Evolutionary conservation across 1,140 invertebrate genomes (phyloP).

Genomic region (Brachionus sp.): DNA sequence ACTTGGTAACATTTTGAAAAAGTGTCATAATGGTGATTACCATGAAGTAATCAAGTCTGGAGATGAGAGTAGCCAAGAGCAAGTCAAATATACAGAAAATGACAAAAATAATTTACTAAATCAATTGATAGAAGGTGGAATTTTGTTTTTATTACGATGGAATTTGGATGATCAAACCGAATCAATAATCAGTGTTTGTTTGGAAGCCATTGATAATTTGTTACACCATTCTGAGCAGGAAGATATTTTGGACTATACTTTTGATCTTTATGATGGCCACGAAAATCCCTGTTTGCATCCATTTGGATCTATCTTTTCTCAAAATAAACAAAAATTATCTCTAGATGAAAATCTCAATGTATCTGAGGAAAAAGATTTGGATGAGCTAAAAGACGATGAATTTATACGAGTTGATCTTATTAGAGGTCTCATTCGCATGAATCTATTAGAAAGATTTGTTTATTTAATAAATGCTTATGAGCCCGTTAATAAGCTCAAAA

Average conservation of each 20-base stretch:
- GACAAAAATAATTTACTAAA: conserved; percentile 56
- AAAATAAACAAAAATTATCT: neutral
- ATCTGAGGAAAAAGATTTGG: conserved; percentile 10
- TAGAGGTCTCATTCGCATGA: conserved; percentile 28
- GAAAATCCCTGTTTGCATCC: neutral
- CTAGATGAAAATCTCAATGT: conserved; percentile 30
- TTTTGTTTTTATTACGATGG: conserved; percentile 76
- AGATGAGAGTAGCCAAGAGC: neutral
- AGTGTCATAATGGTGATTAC: conserved; percentile 55
- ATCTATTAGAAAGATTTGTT: conserved; percentile 20
- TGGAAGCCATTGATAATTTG: conserved; percentile 70
- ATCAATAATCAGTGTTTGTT: conserved; percentile 68
- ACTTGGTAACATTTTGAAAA: conserved; percentile 72
- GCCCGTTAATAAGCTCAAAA: neutral
- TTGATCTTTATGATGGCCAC: conserved; percentile 19
- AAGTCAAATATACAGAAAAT: conserved; percentile 23
- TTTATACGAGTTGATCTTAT: conserved; percentile 31
- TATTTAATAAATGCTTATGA: conserved; percentile 15
- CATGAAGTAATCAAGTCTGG: neutral
- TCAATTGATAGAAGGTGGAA: conserved; percentile 63
- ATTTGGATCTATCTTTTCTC: neutral
- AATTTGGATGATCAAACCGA: conserved; percentile 77
- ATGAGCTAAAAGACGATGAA: conserved; percentile 36
- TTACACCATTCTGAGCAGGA: conserved; percentile 74
- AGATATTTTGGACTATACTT: conserved; percentile 52